These are phyloP conservation scores for Monochamus alternatus DNA, from an alignment of 2,888 invertebrate species.

Conservation along the genomic window DNA sequence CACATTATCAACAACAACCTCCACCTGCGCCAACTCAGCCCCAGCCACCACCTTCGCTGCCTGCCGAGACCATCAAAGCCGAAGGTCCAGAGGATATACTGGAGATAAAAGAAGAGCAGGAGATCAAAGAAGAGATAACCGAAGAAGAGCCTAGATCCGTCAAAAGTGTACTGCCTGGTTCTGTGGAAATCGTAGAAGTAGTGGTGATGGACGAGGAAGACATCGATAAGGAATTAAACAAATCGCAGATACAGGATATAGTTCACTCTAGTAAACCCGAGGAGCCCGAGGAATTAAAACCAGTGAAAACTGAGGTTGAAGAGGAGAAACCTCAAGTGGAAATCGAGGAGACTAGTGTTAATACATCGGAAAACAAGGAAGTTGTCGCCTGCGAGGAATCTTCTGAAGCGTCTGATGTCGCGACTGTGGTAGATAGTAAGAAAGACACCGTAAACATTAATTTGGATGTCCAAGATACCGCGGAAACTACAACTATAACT, in stretches of 20 bases:
- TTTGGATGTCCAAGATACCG: slow-evolving; percentile 56
- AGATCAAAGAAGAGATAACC: slow-evolving; percentile 46
- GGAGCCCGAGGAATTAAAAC: slow-evolving; percentile 38
- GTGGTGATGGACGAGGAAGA: slow-evolving; percentile 69
- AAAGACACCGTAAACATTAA: slow-evolving; percentile 48
- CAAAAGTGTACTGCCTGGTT: slow-evolving; percentile 56
- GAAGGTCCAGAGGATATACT: background rate
- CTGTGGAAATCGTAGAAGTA: slow-evolving; percentile 70
- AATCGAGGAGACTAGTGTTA: slow-evolving; percentile 40
- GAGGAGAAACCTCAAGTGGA: slow-evolving; percentile 48
- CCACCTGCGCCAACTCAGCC: slow-evolving; percentile 20
- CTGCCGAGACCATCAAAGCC: background rate
- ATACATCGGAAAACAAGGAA: slow-evolving; percentile 48
- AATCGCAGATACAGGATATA: slow-evolving; percentile 66
- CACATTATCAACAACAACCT: slow-evolving; percentile 54
- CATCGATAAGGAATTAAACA: slow-evolving; percentile 65
- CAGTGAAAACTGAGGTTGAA: slow-evolving; percentile 43
- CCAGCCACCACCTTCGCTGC: background rate
- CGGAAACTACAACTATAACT: slow-evolving; percentile 46
- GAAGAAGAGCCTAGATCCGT: slow-evolving; percentile 55
- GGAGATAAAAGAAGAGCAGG: slow-evolving; percentile 23
- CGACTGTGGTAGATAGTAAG: slow-evolving; percentile 39
- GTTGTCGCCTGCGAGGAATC: slow-evolving; percentile 45
- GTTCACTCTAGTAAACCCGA: slow-evolving; percentile 61
- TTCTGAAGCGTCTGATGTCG: slow-evolving; percentile 46